These are phyloP conservation scores for Scaptodrosophila latifasciaeformis DNA, from an alignment of 2,888 invertebrate genomes.

Conservation along the genomic window DNA sequence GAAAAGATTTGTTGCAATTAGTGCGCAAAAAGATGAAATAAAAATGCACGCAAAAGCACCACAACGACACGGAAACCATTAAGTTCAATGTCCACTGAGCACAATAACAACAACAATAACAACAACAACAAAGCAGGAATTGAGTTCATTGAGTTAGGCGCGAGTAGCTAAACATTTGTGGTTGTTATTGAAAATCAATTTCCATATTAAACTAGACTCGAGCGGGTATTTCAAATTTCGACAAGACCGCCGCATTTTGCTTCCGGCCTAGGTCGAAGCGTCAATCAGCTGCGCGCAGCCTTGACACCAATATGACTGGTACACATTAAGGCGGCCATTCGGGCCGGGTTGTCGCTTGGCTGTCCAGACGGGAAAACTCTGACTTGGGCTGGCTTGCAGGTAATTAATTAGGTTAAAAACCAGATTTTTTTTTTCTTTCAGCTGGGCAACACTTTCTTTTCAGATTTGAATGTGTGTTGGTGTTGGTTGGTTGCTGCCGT, in stretches of 20 bases:
- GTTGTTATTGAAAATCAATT: constrained; percentile 39
- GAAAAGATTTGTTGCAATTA: constrained; percentile 22
- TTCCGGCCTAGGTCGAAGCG: constrained; percentile 7
- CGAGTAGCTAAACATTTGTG: constrained; percentile 3
- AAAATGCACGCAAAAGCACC: constrained; percentile 7
- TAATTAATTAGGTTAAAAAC: constrained; percentile 61
- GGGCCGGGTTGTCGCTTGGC: neutral
- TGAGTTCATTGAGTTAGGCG: constrained; percentile 12
- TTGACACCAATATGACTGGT: constrained; percentile 44
- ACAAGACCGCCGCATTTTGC: constrained; percentile 14
- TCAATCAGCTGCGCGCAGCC: constrained; percentile 25
- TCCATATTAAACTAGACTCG: neutral
- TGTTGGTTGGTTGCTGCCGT: constrained; percentile 1
- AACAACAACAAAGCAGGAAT: constrained; percentile 8
- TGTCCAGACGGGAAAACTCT: constrained; percentile 19
- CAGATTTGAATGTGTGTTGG: neutral
- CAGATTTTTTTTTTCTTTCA: constrained; percentile 61
- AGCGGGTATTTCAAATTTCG: constrained; percentile 13
- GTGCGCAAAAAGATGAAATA: neutral
- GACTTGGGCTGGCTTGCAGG: constrained; percentile 9
- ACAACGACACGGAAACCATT: too few relatives aligned
- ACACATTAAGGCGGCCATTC: neutral
- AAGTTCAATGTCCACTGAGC: constrained; percentile 53
- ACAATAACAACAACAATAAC: constrained; percentile 5
- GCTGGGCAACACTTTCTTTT: constrained; percentile 56